Percentiles rank a stretch among this genome's conserved stretches.
phyloP scores from a whole-genome alignment of 2,113 vertebrate genomes.

The Eonycteris spelaea region DNA sequence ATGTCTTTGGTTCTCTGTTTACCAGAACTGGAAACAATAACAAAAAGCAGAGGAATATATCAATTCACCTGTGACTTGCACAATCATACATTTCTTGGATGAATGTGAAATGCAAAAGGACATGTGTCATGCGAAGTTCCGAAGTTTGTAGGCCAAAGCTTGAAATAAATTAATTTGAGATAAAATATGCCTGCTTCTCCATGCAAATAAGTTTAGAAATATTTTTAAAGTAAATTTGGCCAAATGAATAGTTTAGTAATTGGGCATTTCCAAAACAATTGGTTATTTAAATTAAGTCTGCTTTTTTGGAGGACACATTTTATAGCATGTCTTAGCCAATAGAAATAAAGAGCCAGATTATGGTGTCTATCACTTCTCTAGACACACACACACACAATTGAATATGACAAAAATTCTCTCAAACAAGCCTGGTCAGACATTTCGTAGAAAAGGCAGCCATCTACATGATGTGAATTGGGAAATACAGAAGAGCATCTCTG shows the following conservation, averaged over 20 bases:
- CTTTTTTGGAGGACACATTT: constrained; percentile 36
- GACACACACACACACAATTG: background rate
- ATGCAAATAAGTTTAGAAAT: constrained; percentile 37
- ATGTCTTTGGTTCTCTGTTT: background rate
- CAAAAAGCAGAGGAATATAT: background rate
- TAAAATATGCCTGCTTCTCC: background rate
- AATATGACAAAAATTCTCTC: constrained; percentile 37
- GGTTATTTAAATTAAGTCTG: constrained; percentile 46
- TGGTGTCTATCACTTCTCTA: constrained; percentile 56
- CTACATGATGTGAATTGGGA: background rate
- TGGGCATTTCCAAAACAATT: constrained; percentile 26
- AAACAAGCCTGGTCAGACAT: constrained; percentile 33
- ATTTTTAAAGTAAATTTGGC: constrained; percentile 19
- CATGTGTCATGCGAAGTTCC: background rate
- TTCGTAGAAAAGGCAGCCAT: constrained; percentile 11
- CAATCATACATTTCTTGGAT: background rate
- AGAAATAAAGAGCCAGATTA: constrained; percentile 53
- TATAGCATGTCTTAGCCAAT: background rate
- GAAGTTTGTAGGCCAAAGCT: constrained; percentile 9
- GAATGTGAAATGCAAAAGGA: background rate
- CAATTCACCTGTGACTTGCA: background rate
- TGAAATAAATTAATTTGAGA: constrained; percentile 27
- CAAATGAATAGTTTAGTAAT: constrained; percentile 31
- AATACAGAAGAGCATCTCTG: background rate
- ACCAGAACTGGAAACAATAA: background rate